phyloP scores from a whole-genome alignment of 2,113 vertebrate genomes.

The Baryphthengus martii region DNA sequence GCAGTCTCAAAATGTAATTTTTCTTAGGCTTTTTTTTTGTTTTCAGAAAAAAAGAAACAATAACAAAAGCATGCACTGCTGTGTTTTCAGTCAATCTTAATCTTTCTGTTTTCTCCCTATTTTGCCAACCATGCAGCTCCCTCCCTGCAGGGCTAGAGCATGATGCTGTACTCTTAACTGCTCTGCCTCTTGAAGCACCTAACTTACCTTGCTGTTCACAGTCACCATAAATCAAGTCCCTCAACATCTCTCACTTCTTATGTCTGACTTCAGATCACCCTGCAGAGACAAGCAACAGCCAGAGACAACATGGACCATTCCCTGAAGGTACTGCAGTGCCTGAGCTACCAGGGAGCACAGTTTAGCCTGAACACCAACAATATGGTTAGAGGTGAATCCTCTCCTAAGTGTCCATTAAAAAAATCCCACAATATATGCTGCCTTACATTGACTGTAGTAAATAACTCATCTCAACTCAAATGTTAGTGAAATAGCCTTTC shows the following conservation, averaged over 20 bases:
- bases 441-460: not conserved
- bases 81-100: not conserved
- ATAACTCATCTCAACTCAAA: not conserved
- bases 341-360: not conserved
- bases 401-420: not conserved
- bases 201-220: not conserved
- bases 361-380: not conserved
- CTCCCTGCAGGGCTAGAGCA: rapidly evolving
- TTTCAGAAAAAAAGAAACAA: not conserved
- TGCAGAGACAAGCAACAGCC: not conserved
- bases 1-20: not conserved
- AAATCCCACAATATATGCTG: rapidly evolving
- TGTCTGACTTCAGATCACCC: not conserved
- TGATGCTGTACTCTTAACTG: not conserved
- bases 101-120: not conserved
- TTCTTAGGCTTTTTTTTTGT: not conserved
- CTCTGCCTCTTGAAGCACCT: not conserved
- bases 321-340: not conserved
- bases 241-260: not conserved
- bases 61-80: not conserved
- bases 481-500: not conserved
- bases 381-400: not conserved
- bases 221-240: not conserved
- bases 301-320: not conserved
- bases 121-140: not conserved